Evolutionary conservation across 2,113 vertebrate genomes (phyloP), one percentile per base, ranked within the genome.

Genomic region (Brienomyrus longianalis): DNA sequence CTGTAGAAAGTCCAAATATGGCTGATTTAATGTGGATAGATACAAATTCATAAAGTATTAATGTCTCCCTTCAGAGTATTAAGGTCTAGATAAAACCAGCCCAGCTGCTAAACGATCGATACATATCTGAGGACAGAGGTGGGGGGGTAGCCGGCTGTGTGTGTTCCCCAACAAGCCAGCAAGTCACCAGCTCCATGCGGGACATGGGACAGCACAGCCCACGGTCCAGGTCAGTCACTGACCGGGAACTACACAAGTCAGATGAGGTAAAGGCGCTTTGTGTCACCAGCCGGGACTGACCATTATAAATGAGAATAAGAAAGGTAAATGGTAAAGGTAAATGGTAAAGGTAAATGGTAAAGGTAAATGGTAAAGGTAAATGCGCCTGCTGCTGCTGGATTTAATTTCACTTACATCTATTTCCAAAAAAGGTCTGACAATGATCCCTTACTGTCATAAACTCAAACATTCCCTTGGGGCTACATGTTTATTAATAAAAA

Each of bases 61-160:
- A 70, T 70, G 62, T 27, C 27, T 31, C 9, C 62, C n/a, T 70
- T 70, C n/a, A 51, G 39, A 88, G 21, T 74, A 70, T 31, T 50
- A 66, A 21, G 43, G 21, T 50, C 21, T 23, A 74, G 39, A 74
- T 43, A 43, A 43, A 70, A 80, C 27, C 21, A 21, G 27, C 51
- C 39, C 66, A 89, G 70, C 48, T 83, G 48, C 51, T 54, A 39
- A 27, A 45, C 11, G n/a, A 90, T 86, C 89, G 86, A 86, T 90
- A 90, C 10, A 1, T 48, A 54, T 23, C 43, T 13, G 3, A 47
- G n/a, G 43, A 27, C 35, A 62, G 43, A 59, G 54, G 19, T 56
- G 21, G 17, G 52, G 52, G 52, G 52, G 52, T 15, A 56, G 19
- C 17, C 1, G 52, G 5, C 52, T 5, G 19, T 56, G 52, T 56